Base-by-base conservation (phyloP, 2,797 vertebrate species). In the Semaprochilodus insignis region DNA sequence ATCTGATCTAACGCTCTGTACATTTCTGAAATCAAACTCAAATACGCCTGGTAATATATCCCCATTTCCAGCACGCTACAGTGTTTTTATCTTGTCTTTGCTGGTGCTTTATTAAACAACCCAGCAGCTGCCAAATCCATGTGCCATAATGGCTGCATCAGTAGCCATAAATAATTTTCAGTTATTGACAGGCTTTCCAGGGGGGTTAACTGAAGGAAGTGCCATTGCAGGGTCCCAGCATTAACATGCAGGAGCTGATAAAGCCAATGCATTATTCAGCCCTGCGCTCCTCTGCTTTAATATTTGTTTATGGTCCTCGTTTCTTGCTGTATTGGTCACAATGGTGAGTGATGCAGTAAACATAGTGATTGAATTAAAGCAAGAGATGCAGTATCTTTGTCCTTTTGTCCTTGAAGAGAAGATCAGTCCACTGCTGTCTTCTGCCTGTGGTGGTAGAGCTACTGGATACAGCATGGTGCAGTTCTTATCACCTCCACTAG, bases 321-420 rank as follows among this genome's bases (percentile, higher is more conserved):
- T 36, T 72, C 65, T 54, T 66, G 25, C 21, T 72, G 48, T 51
- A 51, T 48, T 19, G 3, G 17, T 19, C 13, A 10, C 11, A 36
- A 27, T 70, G 52, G 23, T 70, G 31, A 27, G 27, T 34, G 27
- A 76, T 34, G 71, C 67, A 69, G 62, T 11, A 25, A 4, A 60
- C 51, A 40, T 40, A 17, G 48, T 87, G 82, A 87, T 86, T 85
- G 54, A 85, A 62, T 87, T 73, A 85, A 86, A 83, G 71, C 72
- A 83, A 90, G 72, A 63, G 83, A 83, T 84, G 80, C 82, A 72
- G 83, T 65, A 21, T 21, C 60, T 59, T 73, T 66, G 66, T 72
- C 72, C 63, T 60, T 83, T 78, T 82, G 63, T 67, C 69, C 69
- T 80, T 74, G 77, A 78, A 72, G 59, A 85, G 73, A 19, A 79